Evolutionary conservation across 1,140 invertebrate genomes (phyloP), one percentile per base, ranked within the genome.

Genomic region (Hycleus cichorii): DNA sequence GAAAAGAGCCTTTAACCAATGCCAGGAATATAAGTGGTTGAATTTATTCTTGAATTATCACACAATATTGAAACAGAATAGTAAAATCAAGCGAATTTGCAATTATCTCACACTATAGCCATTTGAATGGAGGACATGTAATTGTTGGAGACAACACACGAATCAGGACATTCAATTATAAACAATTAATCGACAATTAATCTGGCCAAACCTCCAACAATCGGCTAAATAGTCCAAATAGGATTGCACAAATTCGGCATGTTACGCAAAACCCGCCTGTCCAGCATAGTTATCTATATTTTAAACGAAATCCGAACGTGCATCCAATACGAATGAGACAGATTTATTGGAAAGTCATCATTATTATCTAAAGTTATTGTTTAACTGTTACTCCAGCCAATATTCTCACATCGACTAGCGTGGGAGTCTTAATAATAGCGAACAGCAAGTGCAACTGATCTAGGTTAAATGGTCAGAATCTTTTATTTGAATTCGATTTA

Each of bases 281-380:
- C 32, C 32, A 32, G 32, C 4, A 32, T 32, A 7, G 32, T 32
- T 32, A 32, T 32, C 18, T 32, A 7, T 32, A 5, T 32, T 32
- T 32, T 32, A 32, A 32, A 32, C 32, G 7, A 32, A 32, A 53
- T 46, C 9, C 51, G 43, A 26, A 53, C 51, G 46, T 45, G 51
- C 27, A 45, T 46, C 45, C 44, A 53, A 53, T 53, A 45, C 45
- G 51, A 53, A 53, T 53, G 51, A 53, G 51, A 38, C 26, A 46
- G 12, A 46, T 42, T 45, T 53, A 53, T 53, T 53, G 51, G 51
- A 53, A 53, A 53, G 51, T 53, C 51, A 53, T 53, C 51, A 53
- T 53, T n/a, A 32, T 32, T 32, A 32, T 32, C 32, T 32, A 32
- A 32, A 32, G 32, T 32, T 32, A 32, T 32, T 32, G 32, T 32